phyloP scores from a whole-genome alignment of 2,113 vertebrate species.

The Zosterops borbonicus region DNA sequence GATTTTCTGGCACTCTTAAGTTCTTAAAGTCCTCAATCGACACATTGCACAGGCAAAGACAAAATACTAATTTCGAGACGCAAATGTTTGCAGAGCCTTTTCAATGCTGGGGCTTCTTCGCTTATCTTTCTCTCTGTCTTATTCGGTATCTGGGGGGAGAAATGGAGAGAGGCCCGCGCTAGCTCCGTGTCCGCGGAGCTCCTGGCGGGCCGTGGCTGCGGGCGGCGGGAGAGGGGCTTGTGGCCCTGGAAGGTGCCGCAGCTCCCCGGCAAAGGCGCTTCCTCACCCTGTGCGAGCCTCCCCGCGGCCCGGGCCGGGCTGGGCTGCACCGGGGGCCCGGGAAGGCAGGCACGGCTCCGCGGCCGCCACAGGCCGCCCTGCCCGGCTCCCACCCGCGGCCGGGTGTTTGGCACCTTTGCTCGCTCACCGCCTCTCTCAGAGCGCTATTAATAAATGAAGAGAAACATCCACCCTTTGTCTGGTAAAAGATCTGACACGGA shows the following conservation, averaged over 20 bases:
- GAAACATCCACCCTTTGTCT: constrained; percentile 24
- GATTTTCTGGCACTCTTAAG: constrained; percentile 68
- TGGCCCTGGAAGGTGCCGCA: neutral
- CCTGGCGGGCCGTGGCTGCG: neutral
- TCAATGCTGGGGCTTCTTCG: neutral
- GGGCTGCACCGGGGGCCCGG: neutral
- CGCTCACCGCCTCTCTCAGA: neutral
- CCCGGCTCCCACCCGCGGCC: neutral
- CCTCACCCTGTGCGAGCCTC: neutral
- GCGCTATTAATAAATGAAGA: neutral
- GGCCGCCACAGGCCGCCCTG: neutral
- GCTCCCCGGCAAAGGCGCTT: neutral
- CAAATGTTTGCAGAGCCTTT: neutral
- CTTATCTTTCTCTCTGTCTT: neutral
- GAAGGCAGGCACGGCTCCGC: neutral
- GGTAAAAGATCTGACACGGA: neutral
- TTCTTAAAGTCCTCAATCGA: constrained; percentile 68
- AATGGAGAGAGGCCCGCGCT: neutral
- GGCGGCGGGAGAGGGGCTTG: neutral
- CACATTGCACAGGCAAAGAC: constrained; percentile 42
- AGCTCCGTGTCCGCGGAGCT: neutral
- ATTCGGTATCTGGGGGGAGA: neutral
- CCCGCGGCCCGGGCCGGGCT: neutral
- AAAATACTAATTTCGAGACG: neutral
- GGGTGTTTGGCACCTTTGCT: neutral